These are phyloP conservation scores for Netelia melanura DNA, from an alignment of 2,888 invertebrate species.

Conservation along the genomic window DNA sequence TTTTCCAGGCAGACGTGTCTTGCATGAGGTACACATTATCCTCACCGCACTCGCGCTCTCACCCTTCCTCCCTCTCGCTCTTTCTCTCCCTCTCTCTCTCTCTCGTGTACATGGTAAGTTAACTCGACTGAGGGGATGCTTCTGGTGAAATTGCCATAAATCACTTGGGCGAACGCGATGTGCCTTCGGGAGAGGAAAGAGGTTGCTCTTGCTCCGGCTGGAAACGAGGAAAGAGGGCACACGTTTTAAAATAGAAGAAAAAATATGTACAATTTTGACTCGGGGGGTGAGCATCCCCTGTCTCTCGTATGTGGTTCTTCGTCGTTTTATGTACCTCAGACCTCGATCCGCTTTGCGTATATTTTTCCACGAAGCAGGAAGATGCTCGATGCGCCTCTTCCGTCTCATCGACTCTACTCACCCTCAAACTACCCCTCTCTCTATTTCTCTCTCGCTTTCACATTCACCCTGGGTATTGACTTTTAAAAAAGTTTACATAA, in stretches of 20 bases:
- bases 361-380: constrained; percentile 48
- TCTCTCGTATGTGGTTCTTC: constrained; percentile 7
- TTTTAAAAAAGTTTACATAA: constrained; percentile 75
- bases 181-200: constrained; percentile 16
- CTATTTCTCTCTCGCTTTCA: constrained; percentile 25
- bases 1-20: constrained; percentile 53
- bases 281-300: background rate
- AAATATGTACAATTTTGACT: constrained; percentile 46
- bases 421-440: no score
- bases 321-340: constrained; percentile 1
- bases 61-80: background rate
- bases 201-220: background rate
- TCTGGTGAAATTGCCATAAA: constrained; percentile 59
- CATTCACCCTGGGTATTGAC: constrained; percentile 59
- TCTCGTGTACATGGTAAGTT: constrained; percentile 1
- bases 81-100: background rate
- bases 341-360: constrained; percentile 65
- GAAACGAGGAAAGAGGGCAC: constrained; percentile 9
- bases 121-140: constrained; percentile 44
- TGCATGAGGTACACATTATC: constrained; percentile 38
- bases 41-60: constrained; percentile 1
- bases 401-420: constrained; percentile 22
- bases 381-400: constrained; percentile 49
- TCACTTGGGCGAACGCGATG: constrained; percentile 51
- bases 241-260: constrained; percentile 18